Evolutionary conservation across 2,113 vertebrate species (phyloP), one percentile per base, ranked within the genome.

Genomic region (Enhydra lutris): DNA sequence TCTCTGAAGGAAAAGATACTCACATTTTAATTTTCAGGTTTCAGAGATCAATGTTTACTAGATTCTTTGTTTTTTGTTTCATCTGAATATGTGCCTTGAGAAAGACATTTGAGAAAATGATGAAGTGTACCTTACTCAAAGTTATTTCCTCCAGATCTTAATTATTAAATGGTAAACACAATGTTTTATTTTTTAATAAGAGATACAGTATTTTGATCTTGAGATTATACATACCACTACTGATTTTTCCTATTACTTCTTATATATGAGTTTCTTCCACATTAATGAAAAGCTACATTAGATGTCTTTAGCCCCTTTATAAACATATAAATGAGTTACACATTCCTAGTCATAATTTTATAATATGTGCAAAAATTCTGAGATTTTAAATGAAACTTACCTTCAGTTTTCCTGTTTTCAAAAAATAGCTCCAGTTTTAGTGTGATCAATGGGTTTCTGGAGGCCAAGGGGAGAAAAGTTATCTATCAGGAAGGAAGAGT

Each of bases 11-110:
- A 86, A 87, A 76, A 61, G 69, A 67, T 29, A 83, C 55, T 85
- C 7, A 31, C 31, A 87, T 95, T 92, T 87, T 85, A 78, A 67
- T 63, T 93, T 97, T 97, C 73, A 91, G 20, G 26, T 84, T 88
- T 94, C 3, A 95, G 26, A 80, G 42, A 88, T 83, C 65, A 88
- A 84, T 17, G 24, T 71, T 81, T 73, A 82, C 12, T 69, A 85
- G 94, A 80, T 91, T 87, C 20, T 80, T n/a, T 39, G 11, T 8
- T 82, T 91, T 88, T 81, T 89, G 9, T 84, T 79, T 94, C 34
- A 67, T 87, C 36, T 76, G 59, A 94, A 76, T 13, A 83, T 5
- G 14, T 84, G 18, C 31, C 21, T 71, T 89, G n/a, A 81, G 10
- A 89, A 91, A 79, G 12, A 71, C 14, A n/a, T 71, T 84, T 93